Base-by-base conservation (phyloP, 2,113 vertebrate genomes). In the Caretta caretta region DNA sequence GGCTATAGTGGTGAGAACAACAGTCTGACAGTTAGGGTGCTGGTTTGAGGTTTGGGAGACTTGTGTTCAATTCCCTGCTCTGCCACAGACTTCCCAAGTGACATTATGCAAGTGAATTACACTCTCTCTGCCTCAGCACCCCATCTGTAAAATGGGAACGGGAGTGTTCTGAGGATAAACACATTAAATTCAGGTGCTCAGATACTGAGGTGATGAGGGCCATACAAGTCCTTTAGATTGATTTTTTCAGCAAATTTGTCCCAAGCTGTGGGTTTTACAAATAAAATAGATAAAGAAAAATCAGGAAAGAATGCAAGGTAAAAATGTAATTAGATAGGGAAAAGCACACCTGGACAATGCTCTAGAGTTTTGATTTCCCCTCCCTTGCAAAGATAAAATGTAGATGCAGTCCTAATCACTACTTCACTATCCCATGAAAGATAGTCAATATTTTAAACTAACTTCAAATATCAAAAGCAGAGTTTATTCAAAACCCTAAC, bases 11-110 rank as follows among this genome's bases (percentile, higher is more conserved):
- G 62, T 65, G 62, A 69, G 14, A n/a, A 69, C 35, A 35, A 35
- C 19, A 69, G 65, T 69, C 65, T n/a, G 65, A 69, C n/a, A 35
- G 16, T 69, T 69, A 69, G 16, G 13, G 19, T 69, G 4, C 31
- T 69, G 8, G 35, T 9, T 0, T 91, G 49, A 69, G 56, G 19
- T 81, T 27, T 75, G 54, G 72, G 6, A 10, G 50, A 90, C 14
- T 4, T 48, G 19, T 76, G 93, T 72, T 78, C 1, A 84, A 49
- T 65, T 84, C 42, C 12, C 48, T 65, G 46, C 8, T 89, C 51
- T 89, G 3, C 31, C 84, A 69, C 0, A 0, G 0, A 29, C 22
- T 8, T 46, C 62, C 57, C 17, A 0, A 27, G 54, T 49, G 81
- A 19, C 42, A 1, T 62, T 57, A 81, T 0, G 27, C 2, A 84